These are phyloP conservation scores for Ormia ochracea DNA, from an alignment of 2,888 invertebrate species.

Conservation along the genomic window DNA sequence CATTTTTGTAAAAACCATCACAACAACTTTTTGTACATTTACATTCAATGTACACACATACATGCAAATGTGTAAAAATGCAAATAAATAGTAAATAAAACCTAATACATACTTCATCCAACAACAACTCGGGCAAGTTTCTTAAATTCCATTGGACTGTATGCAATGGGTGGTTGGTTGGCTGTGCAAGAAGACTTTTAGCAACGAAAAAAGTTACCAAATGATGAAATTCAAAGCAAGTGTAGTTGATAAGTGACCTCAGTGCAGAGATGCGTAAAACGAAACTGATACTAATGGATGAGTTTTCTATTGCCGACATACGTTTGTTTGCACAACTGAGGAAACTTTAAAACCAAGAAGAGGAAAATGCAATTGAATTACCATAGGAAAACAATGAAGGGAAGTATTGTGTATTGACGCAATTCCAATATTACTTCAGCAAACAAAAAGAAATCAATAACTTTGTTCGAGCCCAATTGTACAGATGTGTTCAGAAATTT, in stretches of 20 bases:
- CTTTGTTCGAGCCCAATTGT: not conserved
- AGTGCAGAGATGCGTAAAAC: slow-evolving; percentile 56
- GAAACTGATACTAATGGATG: slow-evolving; percentile 46
- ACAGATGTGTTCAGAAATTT: not conserved
- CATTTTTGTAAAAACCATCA: slow-evolving; percentile 10
- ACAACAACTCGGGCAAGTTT: slow-evolving; percentile 20
- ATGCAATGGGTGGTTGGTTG: slow-evolving; percentile 20
- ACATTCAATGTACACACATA: too few species aligned
- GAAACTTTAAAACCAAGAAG: not conserved
- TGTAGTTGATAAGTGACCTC: slow-evolving; percentile 47
- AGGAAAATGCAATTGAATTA: not conserved
- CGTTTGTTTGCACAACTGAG: not conserved
- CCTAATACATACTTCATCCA: slow-evolving; percentile 32
- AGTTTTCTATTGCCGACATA: slow-evolving; percentile 10
- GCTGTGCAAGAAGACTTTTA: not conserved
- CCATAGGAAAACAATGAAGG: slow-evolving; percentile 22
- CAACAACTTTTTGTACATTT: slow-evolving; percentile 6
- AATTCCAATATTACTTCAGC: slow-evolving; percentile 8
- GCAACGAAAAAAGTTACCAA: not conserved
- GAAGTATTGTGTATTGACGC: slow-evolving; percentile 16
- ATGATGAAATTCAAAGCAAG: slow-evolving; percentile 28
- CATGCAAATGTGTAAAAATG: slow-evolving; percentile 20
- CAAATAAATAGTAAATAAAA: slow-evolving; percentile 3
- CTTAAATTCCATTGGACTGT: slow-evolving; percentile 32
- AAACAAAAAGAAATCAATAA: not conserved